Base-by-base conservation (phyloP, 2,888 invertebrate genomes). In the Sericinus montela region DNA sequence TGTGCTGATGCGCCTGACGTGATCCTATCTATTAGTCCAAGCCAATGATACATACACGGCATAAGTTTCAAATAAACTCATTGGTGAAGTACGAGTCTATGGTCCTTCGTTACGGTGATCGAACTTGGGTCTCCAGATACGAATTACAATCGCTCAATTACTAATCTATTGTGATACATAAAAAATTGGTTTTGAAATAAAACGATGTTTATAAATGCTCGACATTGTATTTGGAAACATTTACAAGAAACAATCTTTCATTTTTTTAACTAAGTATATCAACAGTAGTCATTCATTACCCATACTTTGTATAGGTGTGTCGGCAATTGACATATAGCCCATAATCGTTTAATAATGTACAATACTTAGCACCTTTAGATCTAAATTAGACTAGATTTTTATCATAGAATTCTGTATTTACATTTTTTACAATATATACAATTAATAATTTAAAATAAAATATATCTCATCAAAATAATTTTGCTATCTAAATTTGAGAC, bases 151-250 rank as follows among this genome's bases (percentile, higher is more conserved):
- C n/a, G n/a, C n/a, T n/a, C n/a, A n/a, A n/a, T n/a, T n/a, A n/a
- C n/a, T n/a, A n/a, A n/a, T n/a, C n/a, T n/a, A n/a, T n/a, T n/a
- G n/a, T n/a, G n/a, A n/a, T n/a, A n/a, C n/a, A n/a, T n/a, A n/a
- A n/a, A n/a, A n/a, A n/a, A n/a, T n/a, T n/a, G 19, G 19, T 3
- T 19, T 19, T 32, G 38, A 52, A 85, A 80, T 76, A 60, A 84
- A 81, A 86, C 72, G 50, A 28, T 46, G 53, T 67, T 67, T 71
- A 73, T 80, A 81, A 82, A 85, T 85, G 79, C 81, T 84, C 76
- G 85, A 87, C 83, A 82, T 81, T 86, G 69, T 87, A 87, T 80
- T 86, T 80, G 74, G 78, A 85, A 87, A 87, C 86, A 86, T 86
- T 86, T 86, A 88, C 87, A 86, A 76, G 85, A 86, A 84, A 80